Evolutionary conservation across 2,113 vertebrate species (phyloP).

Genomic region (Crotalus horridus): DNA sequence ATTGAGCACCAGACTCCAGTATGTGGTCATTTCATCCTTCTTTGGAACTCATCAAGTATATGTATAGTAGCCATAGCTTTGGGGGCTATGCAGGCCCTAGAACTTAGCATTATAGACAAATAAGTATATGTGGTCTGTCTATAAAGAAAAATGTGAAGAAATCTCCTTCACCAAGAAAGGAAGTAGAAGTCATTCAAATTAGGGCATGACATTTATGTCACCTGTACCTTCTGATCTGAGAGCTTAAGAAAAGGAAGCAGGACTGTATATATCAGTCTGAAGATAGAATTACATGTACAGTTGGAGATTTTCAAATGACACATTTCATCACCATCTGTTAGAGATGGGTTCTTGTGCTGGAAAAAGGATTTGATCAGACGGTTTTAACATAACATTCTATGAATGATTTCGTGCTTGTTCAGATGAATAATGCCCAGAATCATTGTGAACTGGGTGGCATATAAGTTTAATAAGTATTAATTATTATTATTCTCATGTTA

Average conservation of each 20-base stretch:
- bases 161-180: background rate
- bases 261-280: background rate
- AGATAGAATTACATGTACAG: background rate
- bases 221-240: background rate
- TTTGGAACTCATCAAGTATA: background rate
- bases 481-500: background rate
- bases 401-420: background rate
- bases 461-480: too few species aligned
- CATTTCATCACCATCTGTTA: background rate
- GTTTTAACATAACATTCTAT: background rate
- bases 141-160: background rate
- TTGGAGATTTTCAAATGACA: background rate
- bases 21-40: background rate
- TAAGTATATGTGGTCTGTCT: background rate
- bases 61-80: background rate
- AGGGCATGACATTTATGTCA: background rate
- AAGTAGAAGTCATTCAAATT: background rate
- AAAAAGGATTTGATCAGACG: background rate
- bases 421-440: background rate
- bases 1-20: background rate
- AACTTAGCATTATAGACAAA: background rate
- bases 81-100: background rate
- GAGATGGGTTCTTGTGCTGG: background rate
- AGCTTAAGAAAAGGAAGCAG: background rate
- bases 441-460: background rate